Evolutionary conservation across 2,113 vertebrate species (phyloP).

Genomic region (Neogale vison): DNA sequence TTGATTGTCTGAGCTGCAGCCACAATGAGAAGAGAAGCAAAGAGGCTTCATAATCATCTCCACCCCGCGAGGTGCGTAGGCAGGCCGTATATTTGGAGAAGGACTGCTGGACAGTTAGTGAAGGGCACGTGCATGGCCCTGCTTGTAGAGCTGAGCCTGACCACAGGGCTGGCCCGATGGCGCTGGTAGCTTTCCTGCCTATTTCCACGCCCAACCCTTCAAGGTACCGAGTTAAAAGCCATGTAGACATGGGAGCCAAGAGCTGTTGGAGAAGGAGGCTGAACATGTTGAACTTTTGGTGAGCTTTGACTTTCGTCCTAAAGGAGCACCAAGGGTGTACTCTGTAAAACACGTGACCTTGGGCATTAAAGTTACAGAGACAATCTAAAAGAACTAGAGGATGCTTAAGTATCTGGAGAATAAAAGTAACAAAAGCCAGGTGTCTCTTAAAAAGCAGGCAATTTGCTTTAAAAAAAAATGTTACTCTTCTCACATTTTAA

Average conservation of each 20-base stretch:
- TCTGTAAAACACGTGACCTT: neutral
- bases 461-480: neutral
- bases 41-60: neutral
- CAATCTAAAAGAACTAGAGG: neutral
- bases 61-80: fast-evolving
- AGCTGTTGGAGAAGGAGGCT: neutral
- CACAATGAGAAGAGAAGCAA: neutral
- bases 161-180: neutral
- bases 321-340: neutral
- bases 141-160: neutral
- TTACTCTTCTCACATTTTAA: constrained; percentile 4
- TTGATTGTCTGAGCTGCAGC: neutral
- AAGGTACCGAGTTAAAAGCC: neutral
- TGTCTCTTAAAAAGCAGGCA: neutral
- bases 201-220: neutral
- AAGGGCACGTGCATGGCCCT: neutral
- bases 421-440: neutral
- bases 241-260: neutral
- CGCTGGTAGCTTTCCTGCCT: neutral
- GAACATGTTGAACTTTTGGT: neutral
- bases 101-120: no score
- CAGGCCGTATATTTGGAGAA: neutral
- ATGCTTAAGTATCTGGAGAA: neutral
- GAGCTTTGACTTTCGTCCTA: neutral
- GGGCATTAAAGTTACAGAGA: neutral